Evolutionary conservation across 2,888 invertebrate genomes (phyloP), one percentile per base, ranked within the genome.

Genomic region (Zonitis immaculata): DNA sequence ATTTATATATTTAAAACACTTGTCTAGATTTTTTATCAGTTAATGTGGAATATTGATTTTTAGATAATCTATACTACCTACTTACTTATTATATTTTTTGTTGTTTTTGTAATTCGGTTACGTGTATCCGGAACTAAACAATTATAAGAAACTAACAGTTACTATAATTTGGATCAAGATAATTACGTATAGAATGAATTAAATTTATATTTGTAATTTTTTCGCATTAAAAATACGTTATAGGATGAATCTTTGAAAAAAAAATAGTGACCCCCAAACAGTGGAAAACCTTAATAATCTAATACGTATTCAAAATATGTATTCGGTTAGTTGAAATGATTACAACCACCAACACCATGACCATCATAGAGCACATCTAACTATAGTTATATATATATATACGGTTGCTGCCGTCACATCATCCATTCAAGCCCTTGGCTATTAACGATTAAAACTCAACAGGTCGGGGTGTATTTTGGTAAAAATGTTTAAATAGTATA

Each of bases 231-330:
- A n/a, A n/a, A n/a, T n/a, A n/a, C n/a, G n/a, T n/a, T n/a, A n/a
- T n/a, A n/a, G n/a, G n/a, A n/a, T n/a, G n/a, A n/a, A n/a, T n/a
- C n/a, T n/a, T n/a, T n/a, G n/a, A n/a, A n/a, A n/a, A n/a, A n/a
- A n/a, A n/a, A n/a, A n/a, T n/a, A n/a, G n/a, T n/a, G n/a, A n/a
- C n/a, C n/a, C n/a, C n/a, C n/a, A 32, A 14, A 7, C 14, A 32
- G 32, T 14, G 7, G 14, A 32, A 32, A 25, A 4, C 25, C 9
- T 27, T 49, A 53, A 53, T 53, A 53, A 49, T 49, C 49, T 50
- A 54, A 54, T 54, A 46, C 44, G 50, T 50, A 54, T 54, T 54
- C 54, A 54, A 54, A 54, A 54, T 50, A 54, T 50, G 54, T 50
- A 47, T 28, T 16, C 53, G 14, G 32, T 32, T 32, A 14, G 32